A percentile compares a stretch with the other conserved stretches of the same genome.
Evolutionary conservation across 2,888 invertebrate species (phyloP).

Genomic region (Dryococelus australis): DNA sequence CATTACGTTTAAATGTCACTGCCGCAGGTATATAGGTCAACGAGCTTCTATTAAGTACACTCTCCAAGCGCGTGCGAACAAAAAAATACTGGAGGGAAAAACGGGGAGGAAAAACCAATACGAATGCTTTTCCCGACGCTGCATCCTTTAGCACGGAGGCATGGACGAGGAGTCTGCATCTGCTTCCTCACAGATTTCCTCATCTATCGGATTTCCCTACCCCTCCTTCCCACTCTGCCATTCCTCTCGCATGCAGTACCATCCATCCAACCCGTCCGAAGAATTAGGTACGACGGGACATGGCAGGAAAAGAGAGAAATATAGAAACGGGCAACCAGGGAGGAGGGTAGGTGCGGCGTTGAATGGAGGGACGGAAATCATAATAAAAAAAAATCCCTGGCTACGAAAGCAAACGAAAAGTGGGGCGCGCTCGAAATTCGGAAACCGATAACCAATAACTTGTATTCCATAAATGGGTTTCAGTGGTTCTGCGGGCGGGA

Average conservation of each 20-base stretch:
- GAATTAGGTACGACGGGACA: background rate
- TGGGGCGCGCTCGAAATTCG: slow-evolving; percentile 1
- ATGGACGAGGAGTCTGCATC: background rate
- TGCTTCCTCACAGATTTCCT: slow-evolving; percentile 3
- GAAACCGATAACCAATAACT: slow-evolving; percentile 16
- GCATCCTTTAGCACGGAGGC: background rate
- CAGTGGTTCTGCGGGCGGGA: background rate
- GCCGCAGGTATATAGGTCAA: background rate
- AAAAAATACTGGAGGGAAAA: no score
- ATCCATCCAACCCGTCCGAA: background rate
- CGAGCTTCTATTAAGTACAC: background rate
- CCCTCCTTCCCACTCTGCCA: background rate
- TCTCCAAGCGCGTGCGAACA: background rate
- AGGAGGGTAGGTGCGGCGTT: background rate
- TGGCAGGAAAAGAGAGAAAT: background rate
- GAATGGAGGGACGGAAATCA: background rate
- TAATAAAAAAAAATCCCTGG: slow-evolving; percentile 3
- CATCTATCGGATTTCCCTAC: background rate
- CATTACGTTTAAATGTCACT: background rate
- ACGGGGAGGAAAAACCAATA: no score
- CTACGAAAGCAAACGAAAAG: background rate
- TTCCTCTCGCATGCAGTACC: background rate
- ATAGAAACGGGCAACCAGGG: background rate
- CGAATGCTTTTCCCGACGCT: background rate
- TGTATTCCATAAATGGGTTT: slow-evolving; percentile 16